Base-by-base conservation (phyloP, 2,113 vertebrate genomes). In the Corythaixoides concolor region DNA sequence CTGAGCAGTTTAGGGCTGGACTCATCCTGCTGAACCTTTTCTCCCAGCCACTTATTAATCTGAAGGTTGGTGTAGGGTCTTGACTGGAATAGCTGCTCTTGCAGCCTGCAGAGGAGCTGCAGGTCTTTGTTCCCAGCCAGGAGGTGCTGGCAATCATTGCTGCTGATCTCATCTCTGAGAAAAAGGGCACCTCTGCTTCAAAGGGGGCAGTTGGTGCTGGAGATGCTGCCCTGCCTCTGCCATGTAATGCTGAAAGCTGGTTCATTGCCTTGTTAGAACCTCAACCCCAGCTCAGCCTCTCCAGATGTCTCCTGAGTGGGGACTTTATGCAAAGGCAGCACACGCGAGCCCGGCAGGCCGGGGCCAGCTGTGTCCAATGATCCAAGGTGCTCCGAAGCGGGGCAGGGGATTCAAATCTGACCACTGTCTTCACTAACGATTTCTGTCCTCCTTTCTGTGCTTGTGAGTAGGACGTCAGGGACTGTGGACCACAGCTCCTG, bases 311-410 rank as follows among this genome's bases (percentile, higher is more conserved):
- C 72, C 56, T 5, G 7, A 45, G 88, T 10, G 69, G 21, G 59
- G 84, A 43, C 87, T 85, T 75, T 76, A 73, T 67, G 86, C 92
- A 96, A 82, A 93, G 83, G n/a, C 27, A 85, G 80, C 24, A 8
- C 39, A 18, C 9, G 7, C 35, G 77, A 72, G 81, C 77, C n/a
- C 20, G 12, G 75, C 55, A 50, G 91, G 89, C 81, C 69, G 39
- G 30, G 56, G 67, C 60, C 30, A 22, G 11, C n/a, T 0, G 0
- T 52, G 27, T 24, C 53, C 60, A 39, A 16, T 49, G 82, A 49
- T 39, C 73, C 1, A 1, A 26, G 76, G 28, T 56, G 41, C 73
- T 79, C 53, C 59, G 52, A 4, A 59, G 55, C 56, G 58, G 19
- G 79, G 9, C 39, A 28, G 32, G 45, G 52, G 4, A 20, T 88